Evolutionary conservation across 2,888 invertebrate genomes (phyloP).

Genomic region (Biston stratarius): DNA sequence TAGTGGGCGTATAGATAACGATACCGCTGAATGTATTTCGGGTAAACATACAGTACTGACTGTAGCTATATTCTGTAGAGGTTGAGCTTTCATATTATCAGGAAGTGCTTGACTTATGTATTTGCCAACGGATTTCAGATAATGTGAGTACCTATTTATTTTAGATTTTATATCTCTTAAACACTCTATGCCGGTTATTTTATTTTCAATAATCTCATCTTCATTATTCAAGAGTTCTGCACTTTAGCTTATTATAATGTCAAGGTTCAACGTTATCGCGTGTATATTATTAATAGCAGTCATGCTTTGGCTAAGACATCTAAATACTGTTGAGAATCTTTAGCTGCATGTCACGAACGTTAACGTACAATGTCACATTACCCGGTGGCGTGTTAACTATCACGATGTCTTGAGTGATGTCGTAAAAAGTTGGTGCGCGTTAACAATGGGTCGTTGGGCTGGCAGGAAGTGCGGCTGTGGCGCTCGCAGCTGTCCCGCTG

Average conservation of each 20-base stretch:
- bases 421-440: conserved; percentile 66
- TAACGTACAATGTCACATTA: conserved; percentile 54
- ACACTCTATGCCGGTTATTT: neutral
- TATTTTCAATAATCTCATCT: neutral
- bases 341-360: conserved; percentile 55
- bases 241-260: conserved; percentile 22
- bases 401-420: conserved; percentile 58
- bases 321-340: conserved; percentile 41
- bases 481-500: conserved; percentile 66
- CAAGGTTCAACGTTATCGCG: conserved; percentile 33
- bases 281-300: conserved; percentile 31
- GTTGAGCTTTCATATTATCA: conserved; percentile 18
- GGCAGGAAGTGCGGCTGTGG: conserved; percentile 78
- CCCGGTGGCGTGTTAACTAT: conserved; percentile 50
- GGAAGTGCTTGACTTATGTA: conserved; percentile 7
- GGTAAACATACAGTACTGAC: conserved; percentile 20
- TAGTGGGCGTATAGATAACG: conserved; percentile 36
- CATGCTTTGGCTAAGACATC: conserved; percentile 28
- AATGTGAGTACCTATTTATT: conserved; percentile 9
- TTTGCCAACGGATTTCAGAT: conserved; percentile 12
- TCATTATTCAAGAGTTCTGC: conserved; percentile 9
- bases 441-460: conserved; percentile 76
- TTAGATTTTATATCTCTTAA: neutral
- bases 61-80: conserved; percentile 14
- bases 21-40: conserved; percentile 30